Evolutionary conservation across 2,113 vertebrate genomes (phyloP).

Genomic region (Mustelus asterias): DNA sequence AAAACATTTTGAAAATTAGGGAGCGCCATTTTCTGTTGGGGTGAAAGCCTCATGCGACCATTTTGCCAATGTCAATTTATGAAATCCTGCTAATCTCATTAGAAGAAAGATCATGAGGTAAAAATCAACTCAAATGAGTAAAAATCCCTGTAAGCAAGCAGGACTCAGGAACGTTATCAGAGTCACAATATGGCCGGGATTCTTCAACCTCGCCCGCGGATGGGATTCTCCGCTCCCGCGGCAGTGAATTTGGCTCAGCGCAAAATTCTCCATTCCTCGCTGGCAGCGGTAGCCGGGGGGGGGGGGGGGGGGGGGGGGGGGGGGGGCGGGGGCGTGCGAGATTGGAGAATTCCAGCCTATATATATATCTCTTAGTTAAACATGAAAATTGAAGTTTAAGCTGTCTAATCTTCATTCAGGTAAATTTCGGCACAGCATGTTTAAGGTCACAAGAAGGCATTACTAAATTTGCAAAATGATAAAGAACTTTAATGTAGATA

Average conservation of each 20-base stretch:
- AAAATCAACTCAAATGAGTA: background rate
- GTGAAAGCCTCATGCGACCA: background rate
- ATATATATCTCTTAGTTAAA: background rate
- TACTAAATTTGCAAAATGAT: background rate
- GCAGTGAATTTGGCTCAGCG: no score
- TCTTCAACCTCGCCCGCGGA: no score
- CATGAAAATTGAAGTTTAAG: background rate
- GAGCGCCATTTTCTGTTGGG: background rate
- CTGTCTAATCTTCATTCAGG: background rate
- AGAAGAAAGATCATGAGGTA: background rate
- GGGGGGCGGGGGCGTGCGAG: no score
- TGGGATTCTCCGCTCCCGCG: no score
- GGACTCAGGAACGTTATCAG: background rate
- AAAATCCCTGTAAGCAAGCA: background rate
- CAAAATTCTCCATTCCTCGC: no score
- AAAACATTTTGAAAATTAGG: background rate
- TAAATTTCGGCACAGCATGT: background rate
- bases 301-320: no score
- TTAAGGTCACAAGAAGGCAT: background rate
- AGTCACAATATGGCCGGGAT: background rate
- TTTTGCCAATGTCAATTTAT: background rate
- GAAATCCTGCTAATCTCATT: background rate
- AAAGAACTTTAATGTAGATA: no score
- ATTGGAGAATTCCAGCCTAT: no score
- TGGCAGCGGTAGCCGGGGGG: no score